Evolutionary conservation across 2,888 invertebrate genomes (phyloP).

Genomic region (Hermaeophaga mercurialis): DNA sequence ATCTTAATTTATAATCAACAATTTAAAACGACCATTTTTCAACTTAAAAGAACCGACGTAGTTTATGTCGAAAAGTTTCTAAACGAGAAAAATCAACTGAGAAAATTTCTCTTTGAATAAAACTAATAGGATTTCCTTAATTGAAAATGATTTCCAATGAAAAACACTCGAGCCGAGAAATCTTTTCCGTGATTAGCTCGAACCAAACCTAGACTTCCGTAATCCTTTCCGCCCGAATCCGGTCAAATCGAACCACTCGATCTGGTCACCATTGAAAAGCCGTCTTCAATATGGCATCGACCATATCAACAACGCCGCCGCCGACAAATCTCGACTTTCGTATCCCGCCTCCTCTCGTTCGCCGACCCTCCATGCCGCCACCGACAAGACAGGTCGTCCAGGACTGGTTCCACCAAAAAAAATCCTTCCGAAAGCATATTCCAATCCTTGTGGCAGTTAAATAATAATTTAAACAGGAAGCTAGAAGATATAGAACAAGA

Average conservation of each 20-base stretch:
- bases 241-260: conserved; percentile 24
- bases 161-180: conserved; percentile 12
- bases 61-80: no score
- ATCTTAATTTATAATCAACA: no score
- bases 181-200: conserved; percentile 17
- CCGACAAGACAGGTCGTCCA: not conserved
- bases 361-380: not conserved
- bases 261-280: conserved; percentile 18
- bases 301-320: conserved; percentile 19
- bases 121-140: not conserved
- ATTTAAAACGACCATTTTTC: no score
- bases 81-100: no score
- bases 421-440: no score
- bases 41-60: no score
- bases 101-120: no score
- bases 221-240: conserved; percentile 20
- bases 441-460: no score
- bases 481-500: no score
- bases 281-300: conserved; percentile 27
- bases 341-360: not conserved
- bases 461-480: no score
- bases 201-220: conserved; percentile 11
- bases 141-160: conserved; percentile 14
- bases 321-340: conserved; percentile 30
- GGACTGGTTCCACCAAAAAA: not conserved